Percentiles rank a stretch among this genome's conserved stretches.
Evolutionary conservation across 92 coral and sea anemone genomes (phyloP).

Genomic region (Phymanthus crucifer): DNA sequence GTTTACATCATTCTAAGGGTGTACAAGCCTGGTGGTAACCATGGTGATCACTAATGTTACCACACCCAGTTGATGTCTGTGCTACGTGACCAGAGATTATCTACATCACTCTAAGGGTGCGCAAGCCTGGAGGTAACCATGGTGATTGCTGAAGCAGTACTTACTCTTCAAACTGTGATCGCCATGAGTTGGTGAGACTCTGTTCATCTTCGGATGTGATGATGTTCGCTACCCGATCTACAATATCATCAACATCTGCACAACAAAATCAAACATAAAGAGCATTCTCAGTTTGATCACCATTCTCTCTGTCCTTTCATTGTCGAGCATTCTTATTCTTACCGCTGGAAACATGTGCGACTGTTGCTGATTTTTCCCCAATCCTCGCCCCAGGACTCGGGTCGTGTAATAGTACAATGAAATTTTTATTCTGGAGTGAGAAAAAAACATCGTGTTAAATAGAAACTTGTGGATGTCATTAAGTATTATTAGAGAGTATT

Average conservation of each 20-base stretch:
- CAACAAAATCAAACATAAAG: not conserved
- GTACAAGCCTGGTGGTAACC: not conserved
- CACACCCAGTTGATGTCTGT: not conserved
- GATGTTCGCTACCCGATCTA: conserved; percentile 84
- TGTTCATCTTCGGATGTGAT: conserved; percentile 81
- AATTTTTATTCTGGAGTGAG: conserved; percentile 64
- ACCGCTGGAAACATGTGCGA: conserved; percentile 81
- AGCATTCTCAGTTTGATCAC: not conserved
- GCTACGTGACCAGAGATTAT: not conserved
- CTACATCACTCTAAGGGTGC: not conserved
- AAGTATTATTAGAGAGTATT: not conserved
- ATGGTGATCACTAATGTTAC: not conserved
- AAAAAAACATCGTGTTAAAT: not conserved
- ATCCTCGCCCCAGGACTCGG: conserved; percentile 77
- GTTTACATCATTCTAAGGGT: not conserved
- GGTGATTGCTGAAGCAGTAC: conserved; percentile 1
- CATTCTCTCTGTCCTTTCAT: too few species aligned
- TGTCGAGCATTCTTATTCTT: conserved; percentile 12
- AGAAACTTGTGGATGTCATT: not conserved
- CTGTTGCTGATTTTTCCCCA: conserved; percentile 79
- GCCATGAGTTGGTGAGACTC: conserved; percentile 71
- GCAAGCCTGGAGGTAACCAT: not conserved
- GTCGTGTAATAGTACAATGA: conserved; percentile 66
- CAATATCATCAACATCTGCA: conserved; percentile 86
- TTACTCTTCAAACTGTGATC: conserved; percentile 89